phyloP scores from a whole-genome alignment of 2,113 vertebrate species.

The Cephalopholis sonnerati region DNA sequence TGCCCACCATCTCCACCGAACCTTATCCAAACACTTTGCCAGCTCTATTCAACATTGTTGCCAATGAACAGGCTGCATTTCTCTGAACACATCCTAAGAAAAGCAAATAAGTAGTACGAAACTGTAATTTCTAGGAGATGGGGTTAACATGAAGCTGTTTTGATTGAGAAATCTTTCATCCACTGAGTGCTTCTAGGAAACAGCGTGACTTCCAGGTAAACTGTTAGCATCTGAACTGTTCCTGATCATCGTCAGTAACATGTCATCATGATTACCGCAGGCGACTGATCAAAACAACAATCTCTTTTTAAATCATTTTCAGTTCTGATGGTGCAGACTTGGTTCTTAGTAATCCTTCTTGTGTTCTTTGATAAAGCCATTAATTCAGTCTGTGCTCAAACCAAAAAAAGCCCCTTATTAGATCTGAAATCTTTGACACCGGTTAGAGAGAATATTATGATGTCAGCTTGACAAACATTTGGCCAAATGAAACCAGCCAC shows the following conservation, averaged over 20 bases:
- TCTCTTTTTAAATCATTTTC: background rate
- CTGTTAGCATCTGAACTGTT: conserved; percentile 24
- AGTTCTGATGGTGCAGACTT: background rate
- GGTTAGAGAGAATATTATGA: background rate
- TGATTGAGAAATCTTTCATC: conserved; percentile 4
- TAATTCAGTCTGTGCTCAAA: background rate
- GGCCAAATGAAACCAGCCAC: conserved; percentile 40
- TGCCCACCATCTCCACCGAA: background rate
- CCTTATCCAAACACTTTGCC: background rate
- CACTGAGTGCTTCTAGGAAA: conserved; percentile 25
- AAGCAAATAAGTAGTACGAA: background rate
- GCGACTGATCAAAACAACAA: background rate
- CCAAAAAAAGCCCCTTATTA: background rate
- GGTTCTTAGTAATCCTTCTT: background rate
- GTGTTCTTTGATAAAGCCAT: background rate
- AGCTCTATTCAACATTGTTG: too few relatives aligned
- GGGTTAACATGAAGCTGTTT: background rate
- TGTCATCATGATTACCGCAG: background rate
- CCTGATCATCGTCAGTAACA: background rate
- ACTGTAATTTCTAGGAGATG: background rate
- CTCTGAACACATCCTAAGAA: background rate
- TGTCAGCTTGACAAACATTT: conserved; percentile 38
- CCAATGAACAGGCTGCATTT: background rate
- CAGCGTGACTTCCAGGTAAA: conserved; percentile 3
- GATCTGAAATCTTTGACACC: background rate